Percentiles rank a stretch among this genome's conserved stretches.
Conservation (phyloP, 2,888 invertebrate genomes). For the Metacarcinus magister region DNA sequence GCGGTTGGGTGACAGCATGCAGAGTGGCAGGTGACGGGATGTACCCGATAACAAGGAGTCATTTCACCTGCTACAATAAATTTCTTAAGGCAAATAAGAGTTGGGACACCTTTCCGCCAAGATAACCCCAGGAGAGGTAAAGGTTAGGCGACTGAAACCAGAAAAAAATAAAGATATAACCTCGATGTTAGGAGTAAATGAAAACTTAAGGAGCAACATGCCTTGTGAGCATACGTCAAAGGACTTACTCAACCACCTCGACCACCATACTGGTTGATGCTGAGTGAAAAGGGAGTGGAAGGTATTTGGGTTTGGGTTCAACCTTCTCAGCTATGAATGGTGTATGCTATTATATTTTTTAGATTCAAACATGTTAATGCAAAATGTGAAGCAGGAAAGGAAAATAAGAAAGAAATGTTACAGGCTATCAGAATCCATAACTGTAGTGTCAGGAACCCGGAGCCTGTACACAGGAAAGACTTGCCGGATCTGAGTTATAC, state of each 20-base stretch:
- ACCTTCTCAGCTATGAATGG: background rate
- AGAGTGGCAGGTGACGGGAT: background rate
- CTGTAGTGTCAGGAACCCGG: slow-evolving; percentile 13
- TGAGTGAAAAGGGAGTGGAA: background rate
- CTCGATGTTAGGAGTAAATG: background rate
- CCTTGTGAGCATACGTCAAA: background rate
- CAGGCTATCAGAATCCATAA: slow-evolving; percentile 67
- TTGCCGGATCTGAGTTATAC: background rate
- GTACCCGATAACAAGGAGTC: background rate
- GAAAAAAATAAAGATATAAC: slow-evolving; percentile 39
- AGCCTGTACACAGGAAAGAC: background rate
- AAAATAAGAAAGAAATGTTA: background rate
- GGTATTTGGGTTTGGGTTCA: background rate
- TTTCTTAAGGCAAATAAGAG: background rate
- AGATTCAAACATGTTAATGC: background rate
- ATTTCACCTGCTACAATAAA: slow-evolving; percentile 62
- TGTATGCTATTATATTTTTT: background rate
- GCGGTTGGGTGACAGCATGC: background rate
- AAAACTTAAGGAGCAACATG: background rate
- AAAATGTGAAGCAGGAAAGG: background rate
- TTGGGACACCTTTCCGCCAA: slow-evolving; percentile 66
- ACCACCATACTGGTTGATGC: background rate
- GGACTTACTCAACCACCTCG: background rate
- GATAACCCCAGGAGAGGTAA: slow-evolving; percentile 76
- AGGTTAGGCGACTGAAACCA: slow-evolving; percentile 77